These are phyloP conservation scores for Teleogryllus oceanicus DNA, from an alignment of 2,888 invertebrate species.

Conservation along the genomic window DNA sequence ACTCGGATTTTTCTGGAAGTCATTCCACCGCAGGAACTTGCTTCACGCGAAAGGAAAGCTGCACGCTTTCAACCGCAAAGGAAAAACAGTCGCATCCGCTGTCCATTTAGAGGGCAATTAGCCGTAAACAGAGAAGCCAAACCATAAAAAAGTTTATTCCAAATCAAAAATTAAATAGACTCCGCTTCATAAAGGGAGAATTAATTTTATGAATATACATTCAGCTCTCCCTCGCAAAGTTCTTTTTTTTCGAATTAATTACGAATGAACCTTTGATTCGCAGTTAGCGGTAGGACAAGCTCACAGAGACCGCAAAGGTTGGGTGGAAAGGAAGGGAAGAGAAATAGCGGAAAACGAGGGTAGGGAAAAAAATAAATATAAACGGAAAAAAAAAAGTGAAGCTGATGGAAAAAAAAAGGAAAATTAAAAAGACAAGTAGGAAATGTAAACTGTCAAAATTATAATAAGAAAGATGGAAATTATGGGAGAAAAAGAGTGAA, in stretches of 20 bases:
- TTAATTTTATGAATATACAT: slow-evolving; percentile 10
- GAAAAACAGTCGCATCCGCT: too few species aligned
- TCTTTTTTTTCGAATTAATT: background rate
- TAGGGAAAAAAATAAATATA: background rate
- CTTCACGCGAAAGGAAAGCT: too few species aligned
- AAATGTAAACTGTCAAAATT: too few species aligned
- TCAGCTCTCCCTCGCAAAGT: background rate
- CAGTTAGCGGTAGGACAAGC: background rate
- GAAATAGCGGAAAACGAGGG: background rate
- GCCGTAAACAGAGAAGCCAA: background rate
- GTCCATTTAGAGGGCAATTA: background rate
- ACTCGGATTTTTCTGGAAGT: too few species aligned
- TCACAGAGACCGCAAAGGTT: background rate
- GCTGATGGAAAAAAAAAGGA: too few species aligned
- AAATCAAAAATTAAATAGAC: slow-evolving; percentile 3
- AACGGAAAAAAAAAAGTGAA: too few species aligned
- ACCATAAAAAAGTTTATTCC: background rate
- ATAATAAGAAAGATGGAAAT: too few species aligned
- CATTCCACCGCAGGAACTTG: too few species aligned
- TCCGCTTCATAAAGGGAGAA: background rate
- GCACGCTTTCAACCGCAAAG: too few species aligned
- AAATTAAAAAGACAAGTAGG: too few species aligned
- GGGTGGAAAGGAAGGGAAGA: background rate
- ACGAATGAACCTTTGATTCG: slow-evolving; percentile 18
- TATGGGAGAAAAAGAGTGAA: too few species aligned